A percentile compares a stretch with the other conserved stretches of the same genome.
phyloP scores from a whole-genome alignment of 1,140 invertebrate genomes.

The Platorchestia sp. region DNA sequence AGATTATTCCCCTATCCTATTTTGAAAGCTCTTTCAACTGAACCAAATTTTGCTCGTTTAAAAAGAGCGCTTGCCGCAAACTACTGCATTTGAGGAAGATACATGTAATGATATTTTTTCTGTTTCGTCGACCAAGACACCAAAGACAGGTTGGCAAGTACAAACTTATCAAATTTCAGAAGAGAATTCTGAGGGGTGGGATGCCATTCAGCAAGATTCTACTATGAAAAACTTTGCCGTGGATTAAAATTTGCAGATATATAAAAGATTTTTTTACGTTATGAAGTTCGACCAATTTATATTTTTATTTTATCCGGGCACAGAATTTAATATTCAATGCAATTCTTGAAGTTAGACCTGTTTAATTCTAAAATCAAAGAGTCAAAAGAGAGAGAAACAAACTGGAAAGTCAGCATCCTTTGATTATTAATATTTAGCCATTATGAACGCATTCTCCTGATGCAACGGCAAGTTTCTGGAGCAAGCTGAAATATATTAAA shows the following conservation, averaged over 20 bases:
- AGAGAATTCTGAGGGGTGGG: not conserved
- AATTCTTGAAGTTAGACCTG: not conserved
- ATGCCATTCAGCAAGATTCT: not conserved
- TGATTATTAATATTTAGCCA: not conserved
- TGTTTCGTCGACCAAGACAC: not conserved
- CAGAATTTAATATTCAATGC: not conserved
- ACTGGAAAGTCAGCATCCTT: not conserved
- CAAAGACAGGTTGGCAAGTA: not conserved
- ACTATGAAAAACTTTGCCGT: not conserved
- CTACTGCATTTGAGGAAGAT: not conserved
- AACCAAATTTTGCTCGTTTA: not conserved
- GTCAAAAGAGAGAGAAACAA: not conserved
- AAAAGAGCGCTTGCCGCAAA: not conserved
- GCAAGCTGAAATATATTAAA: not conserved
- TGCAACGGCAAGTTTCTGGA: not conserved
- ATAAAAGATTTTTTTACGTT: not conserved
- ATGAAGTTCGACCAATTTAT: not conserved
- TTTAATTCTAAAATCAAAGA: not conserved
- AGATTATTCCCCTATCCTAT: not conserved
- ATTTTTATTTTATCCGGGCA: not conserved
- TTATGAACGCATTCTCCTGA: not conserved
- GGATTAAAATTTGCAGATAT: too few relatives aligned
- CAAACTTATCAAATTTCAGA: not conserved
- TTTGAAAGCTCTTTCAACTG: not conserved
- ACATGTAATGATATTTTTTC: not conserved